These are phyloP conservation scores for Schizaphis graminum DNA, from an alignment of 2,888 invertebrate species.

Conservation along the genomic window DNA sequence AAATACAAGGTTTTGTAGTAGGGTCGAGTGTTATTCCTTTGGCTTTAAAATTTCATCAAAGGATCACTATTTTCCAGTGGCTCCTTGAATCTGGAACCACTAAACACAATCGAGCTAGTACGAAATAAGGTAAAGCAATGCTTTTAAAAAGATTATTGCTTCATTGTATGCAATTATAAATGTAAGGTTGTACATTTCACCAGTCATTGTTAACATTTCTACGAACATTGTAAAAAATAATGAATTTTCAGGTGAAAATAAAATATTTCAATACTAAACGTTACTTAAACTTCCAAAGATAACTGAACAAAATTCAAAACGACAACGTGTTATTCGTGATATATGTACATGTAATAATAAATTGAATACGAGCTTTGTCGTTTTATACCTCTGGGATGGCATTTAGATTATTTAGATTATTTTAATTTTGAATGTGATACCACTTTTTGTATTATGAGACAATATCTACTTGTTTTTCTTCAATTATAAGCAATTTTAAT, in stretches of 20 bases:
- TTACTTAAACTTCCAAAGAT: not conserved
- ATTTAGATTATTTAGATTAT: not conserved
- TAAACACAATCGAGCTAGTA: constrained; percentile 23
- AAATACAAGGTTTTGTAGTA: constrained; percentile 7
- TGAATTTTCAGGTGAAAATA: not conserved
- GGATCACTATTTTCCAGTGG: constrained; percentile 19
- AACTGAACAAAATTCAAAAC: not conserved
- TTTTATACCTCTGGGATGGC: not conserved
- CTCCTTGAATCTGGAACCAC: constrained; percentile 24
- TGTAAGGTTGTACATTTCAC: not conserved
- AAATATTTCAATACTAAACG: not conserved
- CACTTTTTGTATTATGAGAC: not conserved
- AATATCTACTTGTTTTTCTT: not conserved
- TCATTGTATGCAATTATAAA: not conserved
- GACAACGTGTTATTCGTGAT: not conserved
- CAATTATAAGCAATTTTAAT: not conserved
- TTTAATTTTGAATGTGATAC: not conserved
- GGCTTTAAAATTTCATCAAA: constrained; percentile 39
- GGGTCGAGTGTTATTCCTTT: constrained; percentile 45
- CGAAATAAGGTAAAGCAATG: not conserved
- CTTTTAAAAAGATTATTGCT: constrained; percentile 32
- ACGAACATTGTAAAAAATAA: not conserved
- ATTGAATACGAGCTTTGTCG: not conserved
- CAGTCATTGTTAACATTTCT: constrained; percentile 20
- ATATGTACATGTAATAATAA: not conserved